Percentiles rank a stretch among this genome's conserved stretches.
Evolutionary conservation across 2,797 vertebrate species (phyloP).

Genomic region (Falco rusticolus): DNA sequence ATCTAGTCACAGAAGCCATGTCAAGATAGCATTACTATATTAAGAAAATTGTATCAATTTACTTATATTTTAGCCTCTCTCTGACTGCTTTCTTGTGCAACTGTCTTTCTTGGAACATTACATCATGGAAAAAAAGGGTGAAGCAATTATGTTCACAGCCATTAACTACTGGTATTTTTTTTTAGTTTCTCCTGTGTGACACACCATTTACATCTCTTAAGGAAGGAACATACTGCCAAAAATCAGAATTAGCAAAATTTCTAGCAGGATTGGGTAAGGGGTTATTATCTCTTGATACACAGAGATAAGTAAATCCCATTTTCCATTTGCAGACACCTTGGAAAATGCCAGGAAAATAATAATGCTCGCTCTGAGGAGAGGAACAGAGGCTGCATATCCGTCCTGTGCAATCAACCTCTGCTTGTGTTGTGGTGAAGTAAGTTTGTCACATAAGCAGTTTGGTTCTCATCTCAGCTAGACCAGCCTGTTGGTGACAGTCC

Average conservation of each 20-base stretch:
- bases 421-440: neutral
- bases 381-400: neutral
- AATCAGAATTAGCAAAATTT: neutral
- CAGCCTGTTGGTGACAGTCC: neutral
- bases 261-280: neutral
- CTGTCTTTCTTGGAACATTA: constrained; percentile 19
- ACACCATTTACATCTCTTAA: neutral
- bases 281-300: neutral
- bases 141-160: neutral
- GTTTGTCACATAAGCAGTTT: neutral
- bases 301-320: neutral
- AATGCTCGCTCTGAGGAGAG: neutral
- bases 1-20: neutral
- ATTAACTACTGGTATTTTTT: neutral
- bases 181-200: neutral
- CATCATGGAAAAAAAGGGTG: neutral
- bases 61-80: constrained; percentile 20
- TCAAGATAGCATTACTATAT: neutral
- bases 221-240: neutral
- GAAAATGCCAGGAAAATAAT: neutral
- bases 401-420: neutral
- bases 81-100: constrained; percentile 39
- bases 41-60: neutral
- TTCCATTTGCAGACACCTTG: neutral
- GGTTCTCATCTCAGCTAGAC: neutral